phyloP scores from a whole-genome alignment of 2,888 invertebrate species.

The Schizaphis graminum region DNA sequence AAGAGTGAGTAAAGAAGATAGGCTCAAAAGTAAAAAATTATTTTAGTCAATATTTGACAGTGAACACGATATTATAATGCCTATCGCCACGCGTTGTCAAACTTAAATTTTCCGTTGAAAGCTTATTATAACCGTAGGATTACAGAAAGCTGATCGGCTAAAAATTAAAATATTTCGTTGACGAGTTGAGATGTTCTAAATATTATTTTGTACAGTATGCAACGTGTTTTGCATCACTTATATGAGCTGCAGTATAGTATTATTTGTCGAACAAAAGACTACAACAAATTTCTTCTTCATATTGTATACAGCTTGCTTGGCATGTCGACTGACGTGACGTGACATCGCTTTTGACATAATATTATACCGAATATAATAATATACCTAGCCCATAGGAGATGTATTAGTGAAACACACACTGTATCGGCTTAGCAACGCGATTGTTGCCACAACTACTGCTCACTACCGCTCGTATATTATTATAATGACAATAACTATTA shows the following conservation, averaged over 20 bases:
- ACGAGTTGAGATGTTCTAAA: background rate
- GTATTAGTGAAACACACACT: background rate
- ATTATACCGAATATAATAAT: background rate
- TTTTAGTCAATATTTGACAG: background rate
- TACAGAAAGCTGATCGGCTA: background rate
- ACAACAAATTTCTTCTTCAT: background rate
- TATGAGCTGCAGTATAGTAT: background rate
- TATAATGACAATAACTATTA: background rate
- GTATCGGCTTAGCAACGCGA: background rate
- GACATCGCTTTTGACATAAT: background rate
- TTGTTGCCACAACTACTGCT: background rate
- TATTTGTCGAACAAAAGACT: background rate
- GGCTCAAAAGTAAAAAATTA: background rate
- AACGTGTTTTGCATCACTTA: background rate
- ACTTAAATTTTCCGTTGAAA: background rate
- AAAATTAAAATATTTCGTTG: background rate
- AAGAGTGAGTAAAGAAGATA: too few species aligned
- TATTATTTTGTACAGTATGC: background rate
- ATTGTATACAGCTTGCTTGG: background rate
- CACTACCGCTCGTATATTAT: background rate
- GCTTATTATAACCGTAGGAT: background rate
- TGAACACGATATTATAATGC: background rate
- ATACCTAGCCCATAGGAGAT: background rate
- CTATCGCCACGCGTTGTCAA: background rate
- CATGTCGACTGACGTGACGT: background rate